Percentiles rank a stretch among this genome's conserved stretches.
These are phyloP conservation scores for Anas platyrhynchos DNA, from an alignment of 2,113 vertebrate genomes.

Conservation along the genomic window DNA sequence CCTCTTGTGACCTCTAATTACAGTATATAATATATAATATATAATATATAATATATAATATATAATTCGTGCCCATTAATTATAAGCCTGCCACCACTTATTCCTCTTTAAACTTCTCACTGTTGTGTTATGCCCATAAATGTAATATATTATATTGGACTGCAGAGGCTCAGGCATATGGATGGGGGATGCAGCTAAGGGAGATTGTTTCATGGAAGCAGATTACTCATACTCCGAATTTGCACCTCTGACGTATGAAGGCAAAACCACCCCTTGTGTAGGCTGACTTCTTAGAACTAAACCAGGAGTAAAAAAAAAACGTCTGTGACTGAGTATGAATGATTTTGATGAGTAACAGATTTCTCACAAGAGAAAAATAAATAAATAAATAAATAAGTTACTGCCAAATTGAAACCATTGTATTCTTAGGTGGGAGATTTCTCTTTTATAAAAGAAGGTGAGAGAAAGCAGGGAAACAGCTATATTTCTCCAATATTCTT, in stretches of 20 bases:
- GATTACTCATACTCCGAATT: not conserved
- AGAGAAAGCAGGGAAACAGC: not conserved
- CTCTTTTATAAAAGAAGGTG: not conserved
- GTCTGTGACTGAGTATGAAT: not conserved
- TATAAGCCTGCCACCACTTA: not conserved
- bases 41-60: too few species aligned
- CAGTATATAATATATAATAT: too few species aligned
- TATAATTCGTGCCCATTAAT: not conserved
- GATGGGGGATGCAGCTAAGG: not conserved
- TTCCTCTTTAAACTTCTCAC: not conserved
- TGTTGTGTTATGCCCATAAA: not conserved
- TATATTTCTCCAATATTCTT: not conserved
- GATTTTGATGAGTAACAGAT: not conserved
- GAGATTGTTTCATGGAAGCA: not conserved
- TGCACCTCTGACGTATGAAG: not conserved
- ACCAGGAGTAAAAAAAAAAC: not conserved
- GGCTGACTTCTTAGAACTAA: not conserved
- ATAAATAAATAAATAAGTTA: not conserved
- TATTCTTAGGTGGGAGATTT: not conserved
- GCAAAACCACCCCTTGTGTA: not conserved
- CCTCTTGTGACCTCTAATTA: not conserved
- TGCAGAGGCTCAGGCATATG: not conserved
- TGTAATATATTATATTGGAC: not conserved
- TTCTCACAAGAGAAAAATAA: rapidly evolving
- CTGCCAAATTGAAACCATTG: not conserved